Evolutionary conservation across 2,797 vertebrate genomes (phyloP).

Genomic region (Phalanger gymnotis): DNA sequence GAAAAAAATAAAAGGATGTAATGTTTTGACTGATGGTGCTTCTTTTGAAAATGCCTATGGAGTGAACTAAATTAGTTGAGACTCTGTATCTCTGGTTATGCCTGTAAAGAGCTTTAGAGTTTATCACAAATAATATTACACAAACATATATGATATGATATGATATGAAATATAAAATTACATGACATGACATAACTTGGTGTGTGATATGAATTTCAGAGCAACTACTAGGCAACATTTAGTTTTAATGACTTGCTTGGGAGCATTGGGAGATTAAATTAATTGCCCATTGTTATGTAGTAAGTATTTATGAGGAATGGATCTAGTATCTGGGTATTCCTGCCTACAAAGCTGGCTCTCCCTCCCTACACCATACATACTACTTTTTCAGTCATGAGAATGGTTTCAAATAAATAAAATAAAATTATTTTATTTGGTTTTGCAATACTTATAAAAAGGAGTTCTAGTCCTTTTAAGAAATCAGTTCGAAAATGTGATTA

Average conservation of each 20-base stretch:
- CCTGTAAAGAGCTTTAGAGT: slow-evolving; percentile 49
- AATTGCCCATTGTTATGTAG: not conserved
- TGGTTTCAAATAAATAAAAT: not conserved
- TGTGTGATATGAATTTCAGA: not conserved
- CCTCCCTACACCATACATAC: not conserved
- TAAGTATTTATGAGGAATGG: not conserved
- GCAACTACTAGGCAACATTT: not conserved
- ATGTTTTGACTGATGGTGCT: slow-evolving; percentile 61
- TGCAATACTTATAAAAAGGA: not conserved
- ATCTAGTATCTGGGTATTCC: not conserved
- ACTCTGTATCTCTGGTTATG: slow-evolving; percentile 49
- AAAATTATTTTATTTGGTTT: not conserved
- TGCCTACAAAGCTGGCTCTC: not conserved
- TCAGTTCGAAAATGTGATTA: not conserved
- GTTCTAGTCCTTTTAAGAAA: not conserved
- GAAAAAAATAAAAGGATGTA: slow-evolving; percentile 1
- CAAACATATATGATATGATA: not conserved
- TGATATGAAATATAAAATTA: too few species aligned
- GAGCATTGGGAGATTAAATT: not conserved
- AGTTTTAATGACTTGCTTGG: not conserved
- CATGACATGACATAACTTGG: not conserved
- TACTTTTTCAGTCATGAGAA: too few species aligned
- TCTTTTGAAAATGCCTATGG: slow-evolving; percentile 64
- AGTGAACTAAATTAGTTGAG: slow-evolving; percentile 70
- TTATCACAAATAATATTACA: slow-evolving; percentile 32